Evolutionary conservation across 2,888 invertebrate species (phyloP), one percentile per base, ranked within the genome.

Genomic region (Neoascia interrupta): DNA sequence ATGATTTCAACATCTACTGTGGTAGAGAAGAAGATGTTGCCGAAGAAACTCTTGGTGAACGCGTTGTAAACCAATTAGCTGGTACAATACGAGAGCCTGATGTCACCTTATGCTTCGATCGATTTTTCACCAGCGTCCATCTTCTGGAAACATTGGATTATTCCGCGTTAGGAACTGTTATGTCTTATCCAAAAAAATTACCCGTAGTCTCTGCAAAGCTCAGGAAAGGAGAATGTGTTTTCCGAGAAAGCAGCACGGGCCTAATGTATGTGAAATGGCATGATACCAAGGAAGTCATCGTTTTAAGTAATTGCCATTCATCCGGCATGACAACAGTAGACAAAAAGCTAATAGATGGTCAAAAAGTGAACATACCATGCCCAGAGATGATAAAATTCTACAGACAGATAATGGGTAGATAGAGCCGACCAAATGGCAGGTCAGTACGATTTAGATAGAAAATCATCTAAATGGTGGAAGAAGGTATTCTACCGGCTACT

Each of bases 1-100:
- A 45, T 31, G 39, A 54, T 26, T 54, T 54, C 15, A 54, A 54
- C 11, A 54, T 54, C 28, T 36, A 36, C 19, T 19, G 36, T 5
- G 53, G 34, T 31, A 8, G 31, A n/a, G 31, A 31, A 31, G 31
- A 31, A 15, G 26, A 23, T 23, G 47, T 15, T 6, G 13, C 8
- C 3, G 15, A 37, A 37, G 13, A 8, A 31, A 31, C 8, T n/a
- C n/a, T 31, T n/a, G 31, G 31, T 8, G 31, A 31, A 31, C 31
- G 31, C n/a, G 15, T 15, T 15, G 31, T 37, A 6, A 37, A 37
- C 16, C 6, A 13, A 15, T n/a, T 31, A n/a, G 31, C 31, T n/a
- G 31, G n/a, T 8, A 31, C 31, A 31, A 31, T 31, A 8, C 8
- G n/a, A 6, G 31, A 31, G 21, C 4, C 2, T 11, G 5, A 47